Evolutionary conservation across 1,140 invertebrate genomes (phyloP).

Genomic region (Caerostris darwini): DNA sequence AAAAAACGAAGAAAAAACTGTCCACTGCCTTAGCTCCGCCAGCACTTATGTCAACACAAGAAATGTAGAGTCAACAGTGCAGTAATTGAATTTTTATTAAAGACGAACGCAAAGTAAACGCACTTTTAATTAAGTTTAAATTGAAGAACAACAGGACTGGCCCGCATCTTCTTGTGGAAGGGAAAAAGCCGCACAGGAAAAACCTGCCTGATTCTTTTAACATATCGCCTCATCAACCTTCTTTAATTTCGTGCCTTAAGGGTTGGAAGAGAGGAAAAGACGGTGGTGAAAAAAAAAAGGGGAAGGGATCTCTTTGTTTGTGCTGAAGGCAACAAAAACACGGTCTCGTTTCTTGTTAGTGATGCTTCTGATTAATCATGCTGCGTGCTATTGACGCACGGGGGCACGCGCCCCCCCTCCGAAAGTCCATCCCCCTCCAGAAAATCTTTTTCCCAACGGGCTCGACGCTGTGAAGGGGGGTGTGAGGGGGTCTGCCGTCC

Average conservation of each 20-base stretch:
- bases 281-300: constrained; percentile 54
- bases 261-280: constrained; percentile 73
- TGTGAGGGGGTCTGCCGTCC: constrained; percentile 22
- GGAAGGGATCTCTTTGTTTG: constrained; percentile 74
- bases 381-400: constrained; percentile 77
- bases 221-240: constrained; percentile 78
- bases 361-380: constrained; percentile 78
- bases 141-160: constrained; percentile 77
- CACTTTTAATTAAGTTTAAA: constrained; percentile 78
- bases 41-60: constrained; percentile 77
- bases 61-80: constrained; percentile 77
- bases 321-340: constrained; percentile 78
- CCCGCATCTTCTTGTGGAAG: constrained; percentile 69
- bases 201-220: constrained; percentile 77
- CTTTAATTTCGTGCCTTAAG: constrained; percentile 78
- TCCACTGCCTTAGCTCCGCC: constrained; percentile 74
- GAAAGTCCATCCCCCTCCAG: background rate
- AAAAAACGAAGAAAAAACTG: constrained; percentile 59
- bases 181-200: constrained; percentile 72
- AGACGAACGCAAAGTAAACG: constrained; percentile 78
- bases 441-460: constrained; percentile 73
- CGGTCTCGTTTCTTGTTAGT: constrained; percentile 75
- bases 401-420: constrained; percentile 50
- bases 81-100: constrained; percentile 78
- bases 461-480: background rate